Evolutionary conservation across 2,888 invertebrate species (phyloP).

Genomic region (Euplagia quadripunctaria): DNA sequence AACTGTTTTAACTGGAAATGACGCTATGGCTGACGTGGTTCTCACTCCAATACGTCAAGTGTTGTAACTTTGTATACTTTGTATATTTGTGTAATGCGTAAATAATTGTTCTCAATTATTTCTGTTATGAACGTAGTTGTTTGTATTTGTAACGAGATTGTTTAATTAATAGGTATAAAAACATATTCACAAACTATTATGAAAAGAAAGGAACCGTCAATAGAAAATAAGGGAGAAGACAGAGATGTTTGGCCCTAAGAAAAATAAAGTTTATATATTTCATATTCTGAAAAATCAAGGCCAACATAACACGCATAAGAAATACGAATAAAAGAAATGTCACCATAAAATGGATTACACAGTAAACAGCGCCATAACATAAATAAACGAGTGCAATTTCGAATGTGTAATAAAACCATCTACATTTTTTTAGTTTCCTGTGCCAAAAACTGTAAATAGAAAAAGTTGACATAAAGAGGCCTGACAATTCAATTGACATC

Average conservation of each 20-base stretch:
- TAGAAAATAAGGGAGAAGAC: not conserved
- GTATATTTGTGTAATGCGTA: too few relatives aligned
- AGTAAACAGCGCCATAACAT: not conserved
- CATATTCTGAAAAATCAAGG: not conserved
- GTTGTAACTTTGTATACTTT: too few relatives aligned
- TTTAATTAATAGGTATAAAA: too few relatives aligned
- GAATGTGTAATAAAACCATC: not conserved
- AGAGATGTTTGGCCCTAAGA: not conserved
- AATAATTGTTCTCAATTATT: too few relatives aligned
- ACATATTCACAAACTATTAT: too few relatives aligned
- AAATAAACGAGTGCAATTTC: not conserved
- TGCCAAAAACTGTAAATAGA: constrained; percentile 13
- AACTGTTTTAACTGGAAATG: too few relatives aligned
- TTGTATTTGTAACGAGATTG: too few relatives aligned
- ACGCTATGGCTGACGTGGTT: too few relatives aligned
- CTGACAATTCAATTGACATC: constrained; percentile 22
- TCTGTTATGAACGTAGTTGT: too few relatives aligned
- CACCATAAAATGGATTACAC: not conserved
- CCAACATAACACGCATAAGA: not conserved
- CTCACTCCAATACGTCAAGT: too few relatives aligned
- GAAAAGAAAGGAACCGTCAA: too few relatives aligned
- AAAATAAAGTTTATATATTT: not conserved
- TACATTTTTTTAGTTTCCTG: not conserved
- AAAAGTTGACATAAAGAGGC: constrained; percentile 20
- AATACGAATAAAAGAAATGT: not conserved